Evolutionary conservation across 2,888 invertebrate genomes (phyloP), one percentile per base, ranked within the genome.

Genomic region (Scaptomyza flava): DNA sequence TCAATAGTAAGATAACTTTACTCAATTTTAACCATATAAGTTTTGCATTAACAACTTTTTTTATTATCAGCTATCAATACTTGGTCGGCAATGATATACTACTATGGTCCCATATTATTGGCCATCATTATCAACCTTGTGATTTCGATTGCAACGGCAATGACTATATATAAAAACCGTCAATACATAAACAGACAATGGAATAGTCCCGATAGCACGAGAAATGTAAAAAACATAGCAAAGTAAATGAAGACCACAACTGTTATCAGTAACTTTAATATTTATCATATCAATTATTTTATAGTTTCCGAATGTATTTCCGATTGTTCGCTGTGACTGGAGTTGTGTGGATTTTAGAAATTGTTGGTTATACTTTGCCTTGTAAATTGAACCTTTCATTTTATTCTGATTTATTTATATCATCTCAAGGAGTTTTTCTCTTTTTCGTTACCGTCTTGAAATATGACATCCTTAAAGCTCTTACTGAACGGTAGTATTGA

Each of bases 311-410:
- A 30, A 92, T 96, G 1, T 96, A 96, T 90, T 85, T 96, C 76
- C 96, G 96, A 87, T 91, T 97, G 34, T 95, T 96, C 89, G 93
- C 96, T 80, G 95, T 96, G 31, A 96, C 96, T 95, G 96, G 96
- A 0, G 94, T 96, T 33, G 96, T 95, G 87, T 97, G 96, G 96
- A 93, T 94, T 0, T 94, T 95, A 91, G 96, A 97, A 89, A 93
- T 96, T 58, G 92, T 96, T 68, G 95, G 96, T 36, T 96, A 95
- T 93, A 93, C 0, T 47, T 30, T 31, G 3, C 1, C 0, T 12
- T 3, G 5, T 5, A 3, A 5, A 0, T 12, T 3, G 8, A 23
- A 2, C 3, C 0, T 4, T 4, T 0, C 11, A 1, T 4, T 1
- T 0, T 11, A 20, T 20, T 6, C 48, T 4, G 43, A 68, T 23